Base-by-base conservation (phyloP, 2,888 invertebrate species). In the Barypeithes pellucidus region DNA sequence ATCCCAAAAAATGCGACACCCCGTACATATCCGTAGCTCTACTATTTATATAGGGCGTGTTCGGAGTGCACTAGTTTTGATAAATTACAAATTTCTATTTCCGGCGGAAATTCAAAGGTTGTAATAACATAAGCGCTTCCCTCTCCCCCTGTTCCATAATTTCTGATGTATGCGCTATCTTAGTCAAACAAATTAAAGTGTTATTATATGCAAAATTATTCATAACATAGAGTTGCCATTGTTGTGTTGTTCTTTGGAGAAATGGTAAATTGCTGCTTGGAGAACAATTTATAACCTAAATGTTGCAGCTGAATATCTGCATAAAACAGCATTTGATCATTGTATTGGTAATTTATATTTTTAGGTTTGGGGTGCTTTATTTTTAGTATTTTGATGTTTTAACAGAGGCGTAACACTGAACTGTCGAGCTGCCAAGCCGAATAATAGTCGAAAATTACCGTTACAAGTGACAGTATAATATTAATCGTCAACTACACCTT, bases 171-270 rank as follows among this genome's bases (percentile, higher is more conserved):
- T 60, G 33, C 54, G 33, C 67, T 67, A 57, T 72, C 72, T 72
- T 67, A 72, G 61, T 67, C 61, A 72, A 72, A 72, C 72, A 67
- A 67, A 74, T 74, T 74, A 74, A 57, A 57, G 54, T 57, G 74
- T 74, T 74, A 65, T 74, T 74, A 70, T 70, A 74, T 74, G 74
- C 70, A 74, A 74, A 74, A 70, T 74, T 74, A 74, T 74, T 74
- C 74, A 74, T 74, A 70, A 67, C 74, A 62, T 54, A 67, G 67
- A 61, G 61, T 61, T 67, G 70, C 62, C 47, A 74, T 68, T 72
- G 75, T 72, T 33, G 43, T 62, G 67, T 57, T 72, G 67, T 72
- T 72, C 72, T 72, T 72, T 36, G 24, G 54, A 54, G 72, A 61
- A 72, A 67, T 72, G 67, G 57, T 72, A 72, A 72, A 72, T 72